Conservation (phyloP, 2,888 invertebrate species). For the Plusia festucae region DNA sequence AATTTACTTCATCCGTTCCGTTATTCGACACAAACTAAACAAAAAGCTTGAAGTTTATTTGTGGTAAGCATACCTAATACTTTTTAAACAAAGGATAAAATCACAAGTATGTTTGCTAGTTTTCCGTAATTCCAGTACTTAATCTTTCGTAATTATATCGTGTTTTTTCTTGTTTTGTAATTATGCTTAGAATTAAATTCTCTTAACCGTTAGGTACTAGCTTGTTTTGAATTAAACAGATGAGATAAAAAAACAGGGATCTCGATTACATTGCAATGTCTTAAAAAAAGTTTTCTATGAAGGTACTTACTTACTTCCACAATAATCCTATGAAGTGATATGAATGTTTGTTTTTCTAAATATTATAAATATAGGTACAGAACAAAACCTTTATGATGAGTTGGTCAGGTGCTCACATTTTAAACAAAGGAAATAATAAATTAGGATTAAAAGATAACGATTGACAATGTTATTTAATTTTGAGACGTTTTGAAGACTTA, state of each 20-base stretch:
- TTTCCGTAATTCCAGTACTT: not conserved
- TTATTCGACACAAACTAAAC: not conserved
- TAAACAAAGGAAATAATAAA: slow-evolving; percentile 4
- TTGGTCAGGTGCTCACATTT: not conserved
- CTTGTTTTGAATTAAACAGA: not conserved
- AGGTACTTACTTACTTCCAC: too few relatives aligned
- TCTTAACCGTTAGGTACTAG: too few relatives aligned
- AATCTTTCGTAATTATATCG: not conserved
- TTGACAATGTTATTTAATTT: slow-evolving; percentile 5
- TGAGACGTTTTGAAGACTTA: not conserved
- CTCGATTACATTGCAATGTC: not conserved
- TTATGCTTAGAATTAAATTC: not conserved
- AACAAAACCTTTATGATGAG: not conserved
- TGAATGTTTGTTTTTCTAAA: not conserved
- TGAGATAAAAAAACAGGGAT: not conserved
- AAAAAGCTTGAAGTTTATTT: not conserved
- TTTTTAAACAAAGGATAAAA: not conserved
- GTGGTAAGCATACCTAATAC: not conserved
- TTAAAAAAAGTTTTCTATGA: too few relatives aligned
- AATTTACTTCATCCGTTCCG: not conserved
- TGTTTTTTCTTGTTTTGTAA: not conserved
- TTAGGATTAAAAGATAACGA: slow-evolving; percentile 4
- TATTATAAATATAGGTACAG: not conserved
- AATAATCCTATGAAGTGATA: too few relatives aligned
- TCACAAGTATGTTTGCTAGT: not conserved